Evolutionary conservation across 2,113 vertebrate genomes (phyloP).

Genomic region (Dipodomys ordii): DNA sequence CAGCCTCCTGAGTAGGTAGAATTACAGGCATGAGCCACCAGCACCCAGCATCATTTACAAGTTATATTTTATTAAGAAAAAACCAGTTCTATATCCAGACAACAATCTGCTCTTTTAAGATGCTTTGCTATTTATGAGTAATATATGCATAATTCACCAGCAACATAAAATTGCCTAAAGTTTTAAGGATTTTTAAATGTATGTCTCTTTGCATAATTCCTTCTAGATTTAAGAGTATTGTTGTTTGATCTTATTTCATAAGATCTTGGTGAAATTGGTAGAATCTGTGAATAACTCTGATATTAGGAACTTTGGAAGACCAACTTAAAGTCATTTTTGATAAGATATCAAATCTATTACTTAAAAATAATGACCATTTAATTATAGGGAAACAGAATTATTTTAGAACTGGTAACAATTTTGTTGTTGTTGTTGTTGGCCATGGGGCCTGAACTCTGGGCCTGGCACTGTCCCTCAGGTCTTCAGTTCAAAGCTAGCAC

Average conservation of each 20-base stretch:
- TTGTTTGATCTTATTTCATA: background rate
- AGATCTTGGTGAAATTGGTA: conserved; percentile 18
- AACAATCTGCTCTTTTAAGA: background rate
- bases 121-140: background rate
- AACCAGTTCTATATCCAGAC: background rate
- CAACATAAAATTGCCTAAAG: conserved; percentile 12
- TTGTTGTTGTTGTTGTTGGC: no score
- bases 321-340: conserved; percentile 7
- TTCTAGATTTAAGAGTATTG: background rate
- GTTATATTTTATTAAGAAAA: conserved; percentile 37
- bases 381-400: background rate
- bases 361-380: conserved; percentile 30
- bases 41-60: no score
- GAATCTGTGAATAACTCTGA: background rate
- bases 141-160: conserved; percentile 33
- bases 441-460: no score
- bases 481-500: no score
- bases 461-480: no score
- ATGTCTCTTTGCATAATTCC: background rate
- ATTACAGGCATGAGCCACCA: no score
- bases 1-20: no score
- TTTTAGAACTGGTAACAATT: conserved; percentile 26
- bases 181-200: background rate
- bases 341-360: conserved; percentile 40
- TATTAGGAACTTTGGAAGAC: conserved; percentile 7